Base-by-base conservation (phyloP, 2,113 vertebrate species). In the Leiothrix lutea region DNA sequence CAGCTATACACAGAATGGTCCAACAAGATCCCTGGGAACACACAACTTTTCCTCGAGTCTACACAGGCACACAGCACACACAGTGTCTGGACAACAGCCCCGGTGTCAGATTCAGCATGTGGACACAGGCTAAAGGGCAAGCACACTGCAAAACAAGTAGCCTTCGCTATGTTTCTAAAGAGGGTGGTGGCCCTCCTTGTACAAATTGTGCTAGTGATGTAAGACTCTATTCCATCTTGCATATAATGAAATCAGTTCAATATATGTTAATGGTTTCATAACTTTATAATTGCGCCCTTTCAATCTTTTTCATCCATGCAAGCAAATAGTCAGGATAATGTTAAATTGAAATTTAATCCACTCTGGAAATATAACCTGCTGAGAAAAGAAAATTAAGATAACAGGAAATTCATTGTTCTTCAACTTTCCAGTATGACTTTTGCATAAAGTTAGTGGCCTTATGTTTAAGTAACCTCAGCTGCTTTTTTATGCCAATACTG, bases 381-480 rank as follows among this genome's bases (percentile, higher is more conserved):
- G 58, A 74, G 58, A 83, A 88, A 88, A 88, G 23, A 70, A 88
- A 90, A 94, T 69, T 50, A 92, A 23, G n/a, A 6, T 82, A 83
- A 86, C 26, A 92, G 67, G n/a, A n/a, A n/a, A n/a, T n/a, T n/a
- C n/a, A n/a, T n/a, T n/a, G n/a, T n/a, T n/a, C n/a, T n/a, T n/a
- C n/a, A n/a, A n/a, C n/a, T n/a, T n/a, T n/a, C n/a, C n/a, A n/a
- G n/a, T n/a, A n/a, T n/a, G n/a, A n/a, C n/a, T n/a, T n/a, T n/a
- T n/a, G n/a, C n/a, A n/a, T n/a, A n/a, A n/a, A n/a, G n/a, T n/a
- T n/a, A n/a, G n/a, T n/a, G n/a, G n/a, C n/a, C n/a, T n/a, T n/a
- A 83, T 44, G 24, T 70, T 93, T 78, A 88, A 93, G n/a, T 33
- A 77, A n/a, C n/a, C 50, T 91, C 91, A 90, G 86, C 28, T 60